Base-by-base conservation (phyloP, 2,113 vertebrate species). In the Indicator indicator region DNA sequence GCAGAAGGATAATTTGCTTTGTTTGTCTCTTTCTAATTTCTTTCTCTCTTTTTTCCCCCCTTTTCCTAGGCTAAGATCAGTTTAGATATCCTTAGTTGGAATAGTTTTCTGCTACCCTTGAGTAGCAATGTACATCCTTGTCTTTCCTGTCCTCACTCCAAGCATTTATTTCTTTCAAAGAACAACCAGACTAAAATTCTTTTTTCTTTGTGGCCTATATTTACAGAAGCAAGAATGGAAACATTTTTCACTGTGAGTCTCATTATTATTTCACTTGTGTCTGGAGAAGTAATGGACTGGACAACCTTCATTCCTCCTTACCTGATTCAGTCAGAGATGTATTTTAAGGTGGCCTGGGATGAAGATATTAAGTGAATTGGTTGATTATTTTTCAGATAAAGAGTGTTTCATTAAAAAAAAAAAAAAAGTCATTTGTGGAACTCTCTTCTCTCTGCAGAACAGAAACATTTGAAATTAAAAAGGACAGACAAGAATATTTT, bases 391-490 rank as follows among this genome's bases (percentile, higher is more conserved):
- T 78, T 81, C 48, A 75, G 67, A 77, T 75, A 67, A 62, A 86
- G 48, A 54, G 2, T 33, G 5, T 75, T 93, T 87, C 21, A 84
- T 84, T 68, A 46, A 46, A 50, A 48, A 48, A 89, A 68, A 82
- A 90, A 65, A 83, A 8, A 79, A 88, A 88, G 9, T 58, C 1
- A 75, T 75, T 82, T 82, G 44, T 59, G 20, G 28, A 84, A 52
- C 23, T 84, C 26, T 55, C 4, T 26, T 83, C 30, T 82, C 30
- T 76, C 48, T 58, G 12, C 24, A 88, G 63, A 82, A 85, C 16
- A 86, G 59, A 85, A 87, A 69, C 11, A n/a, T 85, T 65, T 85
- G 48, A 87, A 91, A 88, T 88, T 33, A 82, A 88, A 88, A 93
- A 83, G 32, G 63, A 89, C 75, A 76, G 33, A 52, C 3, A 8